These are phyloP conservation scores for Ranitomeya imitator DNA, from an alignment of 2,113 vertebrate genomes.

Conservation along the genomic window DNA sequence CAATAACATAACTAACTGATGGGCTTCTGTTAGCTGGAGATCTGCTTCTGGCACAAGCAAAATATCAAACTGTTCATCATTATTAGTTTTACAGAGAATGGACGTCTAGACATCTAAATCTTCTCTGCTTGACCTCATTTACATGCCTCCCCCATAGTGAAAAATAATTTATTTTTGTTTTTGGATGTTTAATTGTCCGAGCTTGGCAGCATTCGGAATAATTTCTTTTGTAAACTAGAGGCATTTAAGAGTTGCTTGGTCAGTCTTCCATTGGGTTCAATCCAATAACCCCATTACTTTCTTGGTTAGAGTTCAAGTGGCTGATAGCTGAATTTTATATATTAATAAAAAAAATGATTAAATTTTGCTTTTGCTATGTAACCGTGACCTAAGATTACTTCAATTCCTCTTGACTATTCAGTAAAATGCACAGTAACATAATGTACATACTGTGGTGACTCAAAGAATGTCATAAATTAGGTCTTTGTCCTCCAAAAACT, in stretches of 20 bases:
- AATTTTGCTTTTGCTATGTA: slow-evolving; percentile 1
- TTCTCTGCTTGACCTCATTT: background rate
- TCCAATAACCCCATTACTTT: slow-evolving; percentile 43
- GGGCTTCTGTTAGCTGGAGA: background rate
- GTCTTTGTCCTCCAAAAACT: background rate
- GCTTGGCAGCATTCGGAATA: background rate
- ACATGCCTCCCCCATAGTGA: background rate
- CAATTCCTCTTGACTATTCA: background rate
- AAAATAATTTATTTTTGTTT: slow-evolving; percentile 51
- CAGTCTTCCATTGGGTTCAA: background rate
- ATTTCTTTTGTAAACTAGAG: slow-evolving; percentile 26
- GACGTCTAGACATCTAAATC: slow-evolving; percentile 36
- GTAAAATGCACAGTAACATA: slow-evolving; percentile 6
- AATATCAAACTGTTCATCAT: slow-evolving; percentile 14
- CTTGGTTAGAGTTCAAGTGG: slow-evolving; percentile 29
- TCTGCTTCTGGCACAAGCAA: background rate
- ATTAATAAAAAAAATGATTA: slow-evolving; percentile 38
- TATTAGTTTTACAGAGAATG: background rate
- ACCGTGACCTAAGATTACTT: background rate
- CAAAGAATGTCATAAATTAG: background rate
- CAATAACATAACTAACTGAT: background rate
- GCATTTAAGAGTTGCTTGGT: background rate
- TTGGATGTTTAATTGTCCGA: slow-evolving; percentile 15
- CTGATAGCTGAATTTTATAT: slow-evolving; percentile 7
- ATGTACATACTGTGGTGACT: background rate